These are phyloP conservation scores for Anas acuta DNA, from an alignment of 2,797 vertebrate genomes.

Conservation along the genomic window DNA sequence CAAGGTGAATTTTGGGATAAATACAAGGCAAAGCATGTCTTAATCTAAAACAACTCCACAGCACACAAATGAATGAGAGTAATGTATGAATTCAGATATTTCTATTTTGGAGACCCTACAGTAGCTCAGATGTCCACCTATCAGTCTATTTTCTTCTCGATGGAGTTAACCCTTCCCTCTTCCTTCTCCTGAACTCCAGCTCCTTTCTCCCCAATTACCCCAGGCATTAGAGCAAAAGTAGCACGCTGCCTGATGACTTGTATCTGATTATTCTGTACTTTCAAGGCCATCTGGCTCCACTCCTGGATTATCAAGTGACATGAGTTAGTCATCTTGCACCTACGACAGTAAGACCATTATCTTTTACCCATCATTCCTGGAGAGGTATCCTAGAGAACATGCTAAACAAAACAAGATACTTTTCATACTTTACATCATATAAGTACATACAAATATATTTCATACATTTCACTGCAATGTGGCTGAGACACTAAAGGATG, in stretches of 20 bases:
- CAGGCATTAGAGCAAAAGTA: background rate
- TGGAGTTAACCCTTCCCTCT: background rate
- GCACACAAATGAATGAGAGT: background rate
- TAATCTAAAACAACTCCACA: background rate
- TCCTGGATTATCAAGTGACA: background rate
- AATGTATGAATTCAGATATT: background rate
- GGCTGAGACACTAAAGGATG: background rate
- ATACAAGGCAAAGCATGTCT: background rate
- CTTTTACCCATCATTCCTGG: background rate
- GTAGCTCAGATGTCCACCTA: background rate
- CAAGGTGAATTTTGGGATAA: constrained; percentile 5
- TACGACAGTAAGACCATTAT: background rate
- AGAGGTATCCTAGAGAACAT: background rate
- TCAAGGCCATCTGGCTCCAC: constrained; percentile 35
- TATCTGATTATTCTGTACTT: constrained; percentile 34
- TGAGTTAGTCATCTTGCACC: background rate
- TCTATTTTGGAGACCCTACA: background rate
- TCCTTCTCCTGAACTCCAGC: background rate
- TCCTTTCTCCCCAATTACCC: background rate
- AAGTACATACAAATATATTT: background rate
- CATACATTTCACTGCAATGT: background rate
- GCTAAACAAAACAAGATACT: background rate
- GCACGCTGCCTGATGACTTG: constrained; percentile 15
- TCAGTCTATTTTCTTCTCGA: background rate
- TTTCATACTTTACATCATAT: background rate